These are phyloP conservation scores for Zosterops pallidus DNA, from an alignment of 2,113 vertebrate species.

Conservation along the genomic window DNA sequence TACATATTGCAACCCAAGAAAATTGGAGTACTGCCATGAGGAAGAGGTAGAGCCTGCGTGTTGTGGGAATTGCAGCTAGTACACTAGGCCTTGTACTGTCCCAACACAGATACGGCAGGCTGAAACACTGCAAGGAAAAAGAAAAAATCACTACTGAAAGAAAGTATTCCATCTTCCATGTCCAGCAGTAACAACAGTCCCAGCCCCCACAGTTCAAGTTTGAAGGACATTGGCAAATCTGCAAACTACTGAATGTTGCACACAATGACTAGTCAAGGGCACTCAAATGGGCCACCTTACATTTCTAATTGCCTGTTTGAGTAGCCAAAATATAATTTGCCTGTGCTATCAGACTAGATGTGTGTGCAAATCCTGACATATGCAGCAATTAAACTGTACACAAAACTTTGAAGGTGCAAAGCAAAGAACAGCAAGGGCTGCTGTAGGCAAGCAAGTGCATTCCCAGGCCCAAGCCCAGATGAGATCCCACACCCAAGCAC, in stretches of 20 bases:
- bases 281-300: background rate
- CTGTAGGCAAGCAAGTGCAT: background rate
- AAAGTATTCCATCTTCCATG: background rate
- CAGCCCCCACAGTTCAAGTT: background rate
- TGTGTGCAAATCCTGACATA: background rate
- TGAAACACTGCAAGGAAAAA: background rate
- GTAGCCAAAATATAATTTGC: background rate
- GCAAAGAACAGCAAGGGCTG: background rate
- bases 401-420: background rate
- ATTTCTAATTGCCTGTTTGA: background rate
- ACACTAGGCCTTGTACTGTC: background rate
- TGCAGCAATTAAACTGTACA: fast-evolving
- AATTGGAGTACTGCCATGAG: fast-evolving
- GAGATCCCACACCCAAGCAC: fast-evolving
- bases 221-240: background rate
- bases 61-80: background rate
- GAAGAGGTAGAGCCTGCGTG: background rate
- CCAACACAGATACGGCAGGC: background rate
- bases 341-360: background rate
- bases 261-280: background rate
- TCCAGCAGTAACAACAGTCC: background rate
- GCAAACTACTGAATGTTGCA: background rate
- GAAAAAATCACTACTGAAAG: background rate
- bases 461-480: background rate
- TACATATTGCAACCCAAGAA: too few species aligned